Base-by-base conservation (phyloP, 2,797 vertebrate genomes). In the Melanotaenia trifasciata region DNA sequence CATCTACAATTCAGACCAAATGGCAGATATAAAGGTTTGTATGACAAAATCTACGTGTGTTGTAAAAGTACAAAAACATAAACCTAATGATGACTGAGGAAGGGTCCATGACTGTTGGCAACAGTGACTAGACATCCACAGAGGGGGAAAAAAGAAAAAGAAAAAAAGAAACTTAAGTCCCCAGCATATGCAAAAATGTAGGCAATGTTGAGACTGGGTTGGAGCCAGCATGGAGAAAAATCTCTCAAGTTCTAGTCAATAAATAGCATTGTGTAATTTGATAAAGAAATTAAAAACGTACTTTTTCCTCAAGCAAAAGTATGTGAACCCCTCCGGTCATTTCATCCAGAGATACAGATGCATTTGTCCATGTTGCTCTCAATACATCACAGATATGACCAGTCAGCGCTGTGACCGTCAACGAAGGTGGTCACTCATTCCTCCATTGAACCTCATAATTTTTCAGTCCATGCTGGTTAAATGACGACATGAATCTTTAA, bases 161-260 rank as follows among this genome's bases (percentile, higher is more conserved):
- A 32, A 73, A 54, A 65, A 78, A 53, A 30, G 30, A 35, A 87
- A 89, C 80, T 84, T 87, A 76, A 93, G 85, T 74, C 92, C 86
- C 89, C 90, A 88, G 87, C 87, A 81, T 75, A 68, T 86, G 84
- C 78, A 86, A 86, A 90, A 84, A 87, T 11, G 54, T 81, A 88
- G 89, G 83, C 84, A 86, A 90, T 89, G 83, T 84, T 79, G 89
- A 87, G 79, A 79, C 87, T 74, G 76, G 70, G 73, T 84, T 76
- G 50, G 78, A 88, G 87, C 88, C 89, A 89, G 87, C 90, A 90
- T 91, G 90, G 92, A 93, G 89, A 92, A 86, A 92, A 79, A 90
- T 93, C 91, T 93, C 93, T 94, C 89, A 92, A 91, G 84, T 89
- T 86, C 87, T 79, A 76, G 88, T 90, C 76, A 92, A 94, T 93